Conservation (phyloP, 2,113 vertebrate species). For the Plotosus lineatus region DNA sequence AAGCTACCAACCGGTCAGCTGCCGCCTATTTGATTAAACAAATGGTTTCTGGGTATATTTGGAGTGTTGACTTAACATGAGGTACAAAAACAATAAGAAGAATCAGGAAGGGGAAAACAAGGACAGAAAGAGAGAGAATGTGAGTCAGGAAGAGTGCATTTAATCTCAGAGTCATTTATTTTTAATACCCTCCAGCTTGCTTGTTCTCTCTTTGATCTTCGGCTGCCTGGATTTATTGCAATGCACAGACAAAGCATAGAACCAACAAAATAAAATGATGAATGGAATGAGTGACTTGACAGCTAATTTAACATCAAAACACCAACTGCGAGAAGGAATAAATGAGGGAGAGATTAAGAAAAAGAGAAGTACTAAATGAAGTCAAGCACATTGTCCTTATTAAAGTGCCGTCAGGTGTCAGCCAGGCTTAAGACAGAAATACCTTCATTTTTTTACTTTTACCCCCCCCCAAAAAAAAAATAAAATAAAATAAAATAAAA, state of each 20-base stretch:
- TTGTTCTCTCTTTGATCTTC: constrained; percentile 71
- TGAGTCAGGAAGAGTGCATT: constrained; percentile 55
- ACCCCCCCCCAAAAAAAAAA: too few relatives aligned
- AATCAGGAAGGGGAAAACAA: constrained; percentile 3
- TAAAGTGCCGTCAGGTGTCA: background rate
- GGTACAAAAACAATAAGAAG: constrained; percentile 33
- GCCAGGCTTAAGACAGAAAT: constrained; percentile 3
- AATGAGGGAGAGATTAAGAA: constrained; percentile 40
- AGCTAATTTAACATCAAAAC: constrained; percentile 66
- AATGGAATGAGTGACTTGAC: constrained; percentile 62
- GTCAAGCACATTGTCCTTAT: constrained; percentile 16
- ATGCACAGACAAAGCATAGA: constrained; percentile 48
- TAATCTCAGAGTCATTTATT: constrained; percentile 72
- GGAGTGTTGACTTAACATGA: constrained; percentile 20
- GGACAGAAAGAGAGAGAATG: constrained; percentile 1
- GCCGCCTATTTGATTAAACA: constrained; percentile 34
- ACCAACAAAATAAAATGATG: constrained; percentile 56
- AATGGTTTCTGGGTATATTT: constrained; percentile 34
- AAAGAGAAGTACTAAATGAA: constrained; percentile 38
- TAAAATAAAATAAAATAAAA: too few relatives aligned
- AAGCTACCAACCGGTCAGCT: constrained; percentile 36
- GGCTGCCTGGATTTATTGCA: constrained; percentile 70
- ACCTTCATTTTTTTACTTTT: background rate
- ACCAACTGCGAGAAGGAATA: constrained; percentile 48
- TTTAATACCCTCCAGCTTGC: constrained; percentile 74